Evolutionary conservation across 2,797 vertebrate genomes (phyloP), one percentile per base, ranked within the genome.

Genomic region (Sebastes vulpes): DNA sequence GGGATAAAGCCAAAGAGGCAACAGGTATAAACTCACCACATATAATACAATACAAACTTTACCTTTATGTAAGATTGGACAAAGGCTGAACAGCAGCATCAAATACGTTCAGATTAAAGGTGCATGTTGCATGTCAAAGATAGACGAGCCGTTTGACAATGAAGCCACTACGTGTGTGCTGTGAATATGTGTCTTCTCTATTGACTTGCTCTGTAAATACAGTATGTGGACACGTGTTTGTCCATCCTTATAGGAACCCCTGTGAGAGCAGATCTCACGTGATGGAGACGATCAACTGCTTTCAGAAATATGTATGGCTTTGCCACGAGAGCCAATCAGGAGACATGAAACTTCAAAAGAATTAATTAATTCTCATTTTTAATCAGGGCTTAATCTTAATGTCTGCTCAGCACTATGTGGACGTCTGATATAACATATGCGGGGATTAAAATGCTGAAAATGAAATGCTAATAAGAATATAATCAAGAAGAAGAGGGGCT

Each of bases 351-450:
- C 88, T 80, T 90, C 77, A 88, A 87, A 89, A 80, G 72, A 83
- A 68, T 84, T 32, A 87, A 87, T 87, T 88, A 79, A 84, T 89
- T 85, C 66, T 81, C 42, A 26, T 78, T 84, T 89, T 84, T 89
- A 90, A 91, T 92, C 85, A 80, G 75, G 56, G n/a, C 72, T 76
- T 90, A 83, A 91, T 92, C 88, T 91, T 80, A 82, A 82, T 67
- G 88, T 88, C 85, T 85, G 82, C 79, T 76, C 74, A 68, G 78
- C 85, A 68, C 56, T 81, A 68, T 80, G 61, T 78, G 67, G 54
- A 83, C 18, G 68, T 74, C 46, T 67, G 79, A 77, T 83, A 28
- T 54, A 76, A 89, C 75, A 71, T 72, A 78, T 46, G 68, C 58
- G 1, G 58, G 80, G 81, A 91, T 91, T 91, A 85, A 89, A 88